A percentile compares a stretch with the other conserved stretches of the same genome.
phyloP scores from a whole-genome alignment of 2,113 vertebrate species.

The Lasiurus borealis region DNA sequence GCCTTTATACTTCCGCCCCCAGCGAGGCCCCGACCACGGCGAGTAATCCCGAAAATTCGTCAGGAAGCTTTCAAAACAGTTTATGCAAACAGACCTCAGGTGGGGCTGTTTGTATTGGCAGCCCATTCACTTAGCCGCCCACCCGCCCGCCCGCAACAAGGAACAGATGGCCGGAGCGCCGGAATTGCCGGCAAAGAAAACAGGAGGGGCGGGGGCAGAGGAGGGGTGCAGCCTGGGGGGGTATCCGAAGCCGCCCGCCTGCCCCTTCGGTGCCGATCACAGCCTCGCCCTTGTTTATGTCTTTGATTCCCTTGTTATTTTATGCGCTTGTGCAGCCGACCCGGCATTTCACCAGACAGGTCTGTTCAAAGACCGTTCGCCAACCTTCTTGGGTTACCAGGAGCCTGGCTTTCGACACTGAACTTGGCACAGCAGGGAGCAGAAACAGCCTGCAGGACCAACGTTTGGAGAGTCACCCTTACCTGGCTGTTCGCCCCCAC shows the following conservation, averaged over 20 bases:
- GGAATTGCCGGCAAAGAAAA: conserved; percentile 87
- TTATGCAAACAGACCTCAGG: conserved; percentile 99
- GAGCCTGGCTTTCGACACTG: conserved; percentile 75
- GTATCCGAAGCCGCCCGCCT: conserved; percentile 81
- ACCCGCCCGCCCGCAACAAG: conserved; percentile 93
- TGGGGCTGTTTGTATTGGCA: conserved; percentile 97
- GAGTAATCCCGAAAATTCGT: conserved; percentile 94
- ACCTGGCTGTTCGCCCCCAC: conserved; percentile 38
- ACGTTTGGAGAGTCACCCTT: background rate
- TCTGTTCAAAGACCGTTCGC: conserved; percentile 83
- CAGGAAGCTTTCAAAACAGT: conserved; percentile 98
- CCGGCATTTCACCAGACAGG: conserved; percentile 82
- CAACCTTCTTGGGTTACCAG: conserved; percentile 77
- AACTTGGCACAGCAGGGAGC: conserved; percentile 71
- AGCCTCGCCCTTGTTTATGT: conserved; percentile 87
- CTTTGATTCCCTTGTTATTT: conserved; percentile 88
- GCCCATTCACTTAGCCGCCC: conserved; percentile 93
- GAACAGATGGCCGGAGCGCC: conserved; percentile 93
- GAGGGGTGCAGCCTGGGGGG: conserved; percentile 48
- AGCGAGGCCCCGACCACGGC: conserved; percentile 87
- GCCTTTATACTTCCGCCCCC: conserved; percentile 87
- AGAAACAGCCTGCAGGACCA: conserved; percentile 75
- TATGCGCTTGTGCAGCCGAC: conserved; percentile 85
- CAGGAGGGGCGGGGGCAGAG: conserved; percentile 82
- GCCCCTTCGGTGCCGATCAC: conserved; percentile 83